Evolutionary conservation across 2,888 invertebrate species (phyloP), one percentile per base, ranked within the genome.

Genomic region (Ochropleura plecta): DNA sequence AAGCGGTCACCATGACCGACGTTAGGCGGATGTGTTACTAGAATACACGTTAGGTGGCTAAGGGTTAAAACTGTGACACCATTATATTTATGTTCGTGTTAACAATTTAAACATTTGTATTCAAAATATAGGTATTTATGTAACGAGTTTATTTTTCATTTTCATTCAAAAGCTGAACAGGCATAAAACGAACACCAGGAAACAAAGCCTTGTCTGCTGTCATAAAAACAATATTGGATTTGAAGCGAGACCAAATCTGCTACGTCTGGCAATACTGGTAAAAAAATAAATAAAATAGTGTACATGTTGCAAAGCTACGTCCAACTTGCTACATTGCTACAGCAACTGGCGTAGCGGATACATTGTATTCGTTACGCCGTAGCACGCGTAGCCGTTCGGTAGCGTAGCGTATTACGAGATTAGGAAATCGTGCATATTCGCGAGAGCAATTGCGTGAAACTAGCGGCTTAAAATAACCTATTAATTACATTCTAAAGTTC

Each of bases 331-430:
- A 42, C 40, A 42, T 44, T 66, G 62, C 49, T 76, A 49, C 51
- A n/a, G n/a, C 0, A 14, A 53, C 20, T 49, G 18, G 46, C 75
- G 65, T 59, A 51, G 65, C 51, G 8, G 40, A 12, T 55, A 51
- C 9, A 7, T 16, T 10, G 20, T 48, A 51, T 40, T 20, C 12
- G 44, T 44, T 63, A 76, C 76, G 68, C 16, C 63, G 55, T 75
- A 75, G 30, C 14, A 42, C 16, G 53, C 6, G 30, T 75, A 60
- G 75, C 16, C 12, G 10, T 14, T 44, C 48, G 18, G 30, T 7
- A 12, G 49, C 48, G 18, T 53, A 73, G 20, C 18, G 5, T 30
- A 42, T n/a, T 8, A 44, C 18, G 30, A 8, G 3, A 46, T 42
- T 3, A 5, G 10, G 5, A 30, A 68, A 42, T 49, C 18, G 7